Percentiles rank a stretch among this genome's conserved stretches.
Evolutionary conservation across 92 coral and sea anemone genomes (phyloP).

Genomic region (Porites lobata): DNA sequence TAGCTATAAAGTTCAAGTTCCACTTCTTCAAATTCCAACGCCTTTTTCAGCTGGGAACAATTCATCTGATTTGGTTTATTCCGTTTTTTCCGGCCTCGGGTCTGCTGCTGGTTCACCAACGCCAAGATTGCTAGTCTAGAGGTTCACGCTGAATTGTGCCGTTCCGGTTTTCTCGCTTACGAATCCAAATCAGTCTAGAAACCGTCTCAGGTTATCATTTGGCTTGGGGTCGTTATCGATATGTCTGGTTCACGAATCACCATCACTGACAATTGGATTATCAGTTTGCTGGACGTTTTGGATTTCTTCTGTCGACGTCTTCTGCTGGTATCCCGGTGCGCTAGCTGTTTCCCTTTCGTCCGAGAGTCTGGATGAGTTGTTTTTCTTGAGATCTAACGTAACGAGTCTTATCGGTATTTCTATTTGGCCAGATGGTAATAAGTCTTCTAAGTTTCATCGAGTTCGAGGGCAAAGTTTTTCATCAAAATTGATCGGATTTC

Average conservation of each 20-base stretch:
- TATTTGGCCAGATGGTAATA: constrained; percentile 26
- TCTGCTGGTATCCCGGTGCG: constrained; percentile 40
- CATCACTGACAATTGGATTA: neutral
- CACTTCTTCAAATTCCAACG: constrained; percentile 7
- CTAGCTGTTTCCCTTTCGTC: constrained; percentile 11
- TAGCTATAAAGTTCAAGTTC: constrained; percentile 13
- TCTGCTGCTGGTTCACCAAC: too few species aligned
- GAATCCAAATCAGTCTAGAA: too few species aligned
- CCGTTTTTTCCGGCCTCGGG: neutral
- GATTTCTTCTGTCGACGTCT: constrained; percentile 34
- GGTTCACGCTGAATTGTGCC: too few species aligned
- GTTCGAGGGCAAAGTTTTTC: neutral
- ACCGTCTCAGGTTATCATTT: too few species aligned
- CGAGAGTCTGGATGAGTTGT: constrained; percentile 25
- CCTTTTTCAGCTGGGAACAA: constrained; percentile 11
- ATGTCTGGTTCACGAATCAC: too few species aligned
- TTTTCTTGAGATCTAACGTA: constrained; percentile 35
- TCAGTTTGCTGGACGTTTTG: constrained; percentile 43
- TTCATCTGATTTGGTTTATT: neutral
- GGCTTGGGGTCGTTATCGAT: too few species aligned
- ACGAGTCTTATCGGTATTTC: constrained; percentile 17
- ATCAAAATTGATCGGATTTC: neutral
- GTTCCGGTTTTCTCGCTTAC: too few species aligned
- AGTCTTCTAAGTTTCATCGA: constrained; percentile 22
- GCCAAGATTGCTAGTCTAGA: too few species aligned